Percentiles rank a stretch among this genome's conserved stretches.
These are phyloP conservation scores for Corbicula japonica DNA, from an alignment of 2,888 invertebrate species.

Conservation along the genomic window DNA sequence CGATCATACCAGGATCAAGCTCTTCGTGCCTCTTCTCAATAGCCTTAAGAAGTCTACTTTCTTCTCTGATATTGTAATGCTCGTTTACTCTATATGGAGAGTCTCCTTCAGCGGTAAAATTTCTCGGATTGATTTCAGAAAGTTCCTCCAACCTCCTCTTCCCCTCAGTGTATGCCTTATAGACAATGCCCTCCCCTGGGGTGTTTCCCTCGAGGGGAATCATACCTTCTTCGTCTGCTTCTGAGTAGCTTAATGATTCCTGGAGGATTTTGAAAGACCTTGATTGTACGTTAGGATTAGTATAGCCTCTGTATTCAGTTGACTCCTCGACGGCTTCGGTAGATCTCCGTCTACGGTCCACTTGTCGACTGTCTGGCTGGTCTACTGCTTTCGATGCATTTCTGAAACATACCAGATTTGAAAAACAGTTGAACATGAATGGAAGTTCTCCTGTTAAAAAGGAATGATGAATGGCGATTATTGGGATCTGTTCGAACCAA, in stretches of 20 bases:
- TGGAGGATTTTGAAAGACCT: conserved; percentile 80
- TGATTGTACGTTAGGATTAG: conserved; percentile 79
- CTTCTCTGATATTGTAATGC: conserved; percentile 23
- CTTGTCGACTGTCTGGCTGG: conserved; percentile 44
- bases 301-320: conserved; percentile 72
- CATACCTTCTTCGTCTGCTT: conserved; percentile 68
- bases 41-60: neutral
- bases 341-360: conserved; percentile 2
- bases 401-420: no score
- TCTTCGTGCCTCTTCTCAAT: neutral
- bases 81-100: conserved; percentile 47
- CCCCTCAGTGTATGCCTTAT: conserved; percentile 60
- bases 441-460: no score
- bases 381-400: conserved; percentile 55
- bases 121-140: conserved; percentile 60
- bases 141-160: conserved; percentile 63
- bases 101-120: conserved; percentile 52
- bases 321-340: conserved; percentile 71
- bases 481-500: no score
- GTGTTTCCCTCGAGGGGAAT: conserved; percentile 51
- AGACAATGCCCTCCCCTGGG: conserved; percentile 64
- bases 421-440: no score
- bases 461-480: no score
- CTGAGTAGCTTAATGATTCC: conserved; percentile 72
- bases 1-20: neutral